phyloP scores from a whole-genome alignment of 2,113 vertebrate species.

The Rhabdomys dilectus region DNA sequence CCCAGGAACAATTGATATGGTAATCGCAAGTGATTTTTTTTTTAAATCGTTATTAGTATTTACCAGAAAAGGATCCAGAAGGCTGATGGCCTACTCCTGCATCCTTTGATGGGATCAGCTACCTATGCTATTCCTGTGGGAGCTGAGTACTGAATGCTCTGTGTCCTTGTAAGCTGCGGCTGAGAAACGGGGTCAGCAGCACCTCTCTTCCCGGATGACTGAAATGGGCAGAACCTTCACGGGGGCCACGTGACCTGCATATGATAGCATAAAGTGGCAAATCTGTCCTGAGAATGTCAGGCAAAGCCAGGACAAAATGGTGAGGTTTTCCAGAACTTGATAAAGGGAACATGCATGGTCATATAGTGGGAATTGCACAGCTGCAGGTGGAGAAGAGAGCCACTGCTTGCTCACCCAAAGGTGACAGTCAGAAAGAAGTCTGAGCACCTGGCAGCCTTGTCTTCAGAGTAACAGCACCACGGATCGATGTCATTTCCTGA shows the following conservation, averaged over 20 bases:
- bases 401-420: background rate
- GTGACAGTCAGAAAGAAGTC: background rate
- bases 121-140: background rate
- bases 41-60: background rate
- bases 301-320: background rate
- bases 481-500: slow-evolving; percentile 11
- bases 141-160: background rate
- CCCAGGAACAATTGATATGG: slow-evolving; percentile 66
- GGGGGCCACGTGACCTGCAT: background rate
- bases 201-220: background rate
- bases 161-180: background rate
- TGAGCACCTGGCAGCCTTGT: background rate
- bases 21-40: slow-evolving; percentile 57
- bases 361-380: background rate
- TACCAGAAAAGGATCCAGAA: background rate
- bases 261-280: fast-evolving
- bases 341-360: background rate
- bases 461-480: background rate
- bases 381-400: fast-evolving
- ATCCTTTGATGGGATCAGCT: background rate
- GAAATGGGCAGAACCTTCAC: background rate
- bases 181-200: background rate
- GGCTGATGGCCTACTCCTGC: background rate
- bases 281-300: background rate
- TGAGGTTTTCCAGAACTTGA: background rate